Evolutionary conservation across 2,888 invertebrate species (phyloP).

Genomic region (Hemicrepidius hirtus): DNA sequence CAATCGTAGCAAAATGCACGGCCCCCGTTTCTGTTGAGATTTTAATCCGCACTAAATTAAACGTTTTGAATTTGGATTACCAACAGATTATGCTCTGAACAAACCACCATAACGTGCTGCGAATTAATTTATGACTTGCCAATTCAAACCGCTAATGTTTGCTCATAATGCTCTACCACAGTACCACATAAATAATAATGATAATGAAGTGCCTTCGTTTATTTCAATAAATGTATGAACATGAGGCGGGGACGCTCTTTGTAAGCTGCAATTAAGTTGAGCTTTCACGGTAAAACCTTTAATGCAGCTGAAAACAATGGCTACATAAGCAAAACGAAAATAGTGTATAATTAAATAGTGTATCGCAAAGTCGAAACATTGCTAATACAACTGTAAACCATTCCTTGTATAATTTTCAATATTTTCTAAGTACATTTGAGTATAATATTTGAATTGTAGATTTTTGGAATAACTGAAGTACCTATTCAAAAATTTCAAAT

Average conservation of each 20-base stretch:
- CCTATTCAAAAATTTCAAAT: no score
- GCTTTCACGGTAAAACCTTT: no score
- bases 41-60: slow-evolving; percentile 43
- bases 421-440: no score
- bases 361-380: no score
- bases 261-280: background rate
- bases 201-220: slow-evolving; percentile 39
- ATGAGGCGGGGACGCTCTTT: slow-evolving; percentile 13
- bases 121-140: slow-evolving; percentile 49
- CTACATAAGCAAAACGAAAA: no score
- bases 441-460: no score
- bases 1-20: slow-evolving; percentile 27
- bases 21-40: slow-evolving; percentile 25
- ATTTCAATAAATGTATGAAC: slow-evolving; percentile 23
- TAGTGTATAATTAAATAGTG: background rate
- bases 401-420: no score
- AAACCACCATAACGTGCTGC: slow-evolving; percentile 39
- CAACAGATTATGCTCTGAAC: slow-evolving; percentile 38
- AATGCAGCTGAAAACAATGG: no score
- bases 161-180: slow-evolving; percentile 36
- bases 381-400: no score
- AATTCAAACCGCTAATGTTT: slow-evolving; percentile 41
- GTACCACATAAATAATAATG: slow-evolving; percentile 41
- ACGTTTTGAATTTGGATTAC: slow-evolving; percentile 41
- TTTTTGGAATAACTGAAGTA: no score